A percentile compares a stretch with the other conserved stretches of the same genome.
Evolutionary conservation across 2,888 invertebrate genomes (phyloP).

Genomic region (Emmelina monodactyla): DNA sequence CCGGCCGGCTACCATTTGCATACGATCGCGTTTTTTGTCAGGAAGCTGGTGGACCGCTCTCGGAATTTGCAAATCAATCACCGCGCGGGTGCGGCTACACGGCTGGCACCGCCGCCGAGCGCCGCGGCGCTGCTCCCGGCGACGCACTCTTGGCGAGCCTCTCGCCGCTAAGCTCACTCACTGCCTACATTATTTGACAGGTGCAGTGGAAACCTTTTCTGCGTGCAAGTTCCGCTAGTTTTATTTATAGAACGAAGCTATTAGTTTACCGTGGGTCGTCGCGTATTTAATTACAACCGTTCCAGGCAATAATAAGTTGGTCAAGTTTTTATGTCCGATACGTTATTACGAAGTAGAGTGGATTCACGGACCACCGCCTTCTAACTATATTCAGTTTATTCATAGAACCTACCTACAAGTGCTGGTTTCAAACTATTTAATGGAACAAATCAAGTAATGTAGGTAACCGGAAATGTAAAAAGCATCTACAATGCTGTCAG

Average conservation of each 20-base stretch:
- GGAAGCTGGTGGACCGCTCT: conserved; percentile 14
- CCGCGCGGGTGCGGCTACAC: not conserved
- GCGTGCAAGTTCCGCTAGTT: not conserved
- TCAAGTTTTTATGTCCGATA: not conserved
- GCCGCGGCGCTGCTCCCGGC: not conserved
- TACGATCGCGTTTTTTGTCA: conserved; percentile 14
- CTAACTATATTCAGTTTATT: too few relatives aligned
- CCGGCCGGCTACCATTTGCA: conserved; percentile 23
- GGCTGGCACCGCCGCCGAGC: not conserved
- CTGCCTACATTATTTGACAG: not conserved
- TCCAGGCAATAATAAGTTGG: not conserved
- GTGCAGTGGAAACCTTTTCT: not conserved
- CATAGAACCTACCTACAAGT: too few relatives aligned
- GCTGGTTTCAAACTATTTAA: too few relatives aligned
- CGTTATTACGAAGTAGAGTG: not conserved
- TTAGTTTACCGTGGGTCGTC: not conserved
- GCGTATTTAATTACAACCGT: not conserved
- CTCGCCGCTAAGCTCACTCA: too few relatives aligned
- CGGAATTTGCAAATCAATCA: conserved; percentile 4
- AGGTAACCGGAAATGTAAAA: too few relatives aligned
- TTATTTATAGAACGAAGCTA: conserved; percentile 1
- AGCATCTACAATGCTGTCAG: too few relatives aligned
- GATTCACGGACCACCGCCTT: not conserved
- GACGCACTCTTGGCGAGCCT: not conserved
- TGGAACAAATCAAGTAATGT: too few relatives aligned